A percentile compares a stretch with the other conserved stretches of the same genome.
phyloP scores from a whole-genome alignment of 1,140 invertebrate genomes.

The Trachymyrmex cornetzi region DNA sequence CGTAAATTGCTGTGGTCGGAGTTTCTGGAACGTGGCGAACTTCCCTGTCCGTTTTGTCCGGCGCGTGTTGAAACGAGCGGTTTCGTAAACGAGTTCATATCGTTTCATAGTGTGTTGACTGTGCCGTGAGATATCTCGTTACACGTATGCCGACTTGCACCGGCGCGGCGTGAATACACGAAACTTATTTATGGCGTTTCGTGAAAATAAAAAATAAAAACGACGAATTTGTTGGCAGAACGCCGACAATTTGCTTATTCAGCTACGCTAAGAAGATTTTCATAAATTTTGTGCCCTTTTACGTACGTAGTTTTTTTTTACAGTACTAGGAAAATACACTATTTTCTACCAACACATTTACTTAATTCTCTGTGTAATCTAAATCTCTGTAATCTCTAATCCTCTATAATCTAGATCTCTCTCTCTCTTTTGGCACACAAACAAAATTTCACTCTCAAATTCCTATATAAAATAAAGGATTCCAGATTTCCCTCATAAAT shows the following conservation, averaged over 20 bases:
- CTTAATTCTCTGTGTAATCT: too few species aligned
- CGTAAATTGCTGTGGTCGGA: slow-evolving; percentile 25
- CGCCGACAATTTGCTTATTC: background rate
- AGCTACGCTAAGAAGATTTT: background rate
- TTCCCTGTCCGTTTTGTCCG: background rate
- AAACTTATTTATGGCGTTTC: background rate
- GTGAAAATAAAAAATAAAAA: background rate
- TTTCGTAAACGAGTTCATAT: slow-evolving; percentile 8
- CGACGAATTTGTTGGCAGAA: background rate
- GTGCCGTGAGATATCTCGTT: slow-evolving; percentile 11
- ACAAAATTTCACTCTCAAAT: too few species aligned
- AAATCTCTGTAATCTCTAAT: too few species aligned
- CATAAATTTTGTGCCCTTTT: background rate
- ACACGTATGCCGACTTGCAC: background rate
- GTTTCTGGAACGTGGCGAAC: slow-evolving; percentile 35
- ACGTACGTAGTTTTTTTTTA: background rate
- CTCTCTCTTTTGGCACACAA: too few species aligned
- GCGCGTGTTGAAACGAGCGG: background rate
- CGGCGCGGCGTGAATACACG: background rate
- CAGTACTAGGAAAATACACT: background rate
- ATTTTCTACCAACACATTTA: background rate
- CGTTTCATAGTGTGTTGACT: background rate
- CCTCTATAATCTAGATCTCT: too few species aligned
- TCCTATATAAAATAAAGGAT: too few species aligned
- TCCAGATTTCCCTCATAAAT: too few species aligned